Evolutionary conservation across 2,113 vertebrate species (phyloP), one percentile per base, ranked within the genome.

Genomic region (Macaca mulatta): DNA sequence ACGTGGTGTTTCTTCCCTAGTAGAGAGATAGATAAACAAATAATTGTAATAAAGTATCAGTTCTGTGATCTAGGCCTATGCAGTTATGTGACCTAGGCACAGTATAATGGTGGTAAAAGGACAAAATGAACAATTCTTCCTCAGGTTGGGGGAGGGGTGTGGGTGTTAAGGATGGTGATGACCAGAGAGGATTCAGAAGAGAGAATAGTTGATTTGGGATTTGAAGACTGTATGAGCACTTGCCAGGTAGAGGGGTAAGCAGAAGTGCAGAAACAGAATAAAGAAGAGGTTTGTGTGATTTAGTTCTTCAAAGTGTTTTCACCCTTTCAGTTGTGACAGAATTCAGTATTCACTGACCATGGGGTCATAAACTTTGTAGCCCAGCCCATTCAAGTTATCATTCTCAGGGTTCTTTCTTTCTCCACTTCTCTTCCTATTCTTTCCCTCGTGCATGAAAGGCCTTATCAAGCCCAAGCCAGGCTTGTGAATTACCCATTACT

Each of bases 71-170:
- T 18, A 50, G 9, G 35, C 48, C 10, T 9, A 48, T 50, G 20
- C 3, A 77, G 45, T 32, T 64, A 64, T 64, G 12, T 64, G 61
- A 64, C 61, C 12, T 64, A 32, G 61, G 61, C 61, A 64, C 61
- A 40, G 70, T 8, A 35, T 11, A 9, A 30, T 45, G 52, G 13
- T 43, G 12, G 59, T 55, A 38, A 69, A 59, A 74, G 52, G 6
- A 40, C 4, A 10, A 27, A 30, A 13, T 23, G 11, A 75, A 27
- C 1, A 43, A 11, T 79, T 84, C 45, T 12, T 57, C 61, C 61
- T 27, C 35, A 8, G 35, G 4, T 14, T 55, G 3, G 13, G 43
- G 18, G 35, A 22, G 18, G 32, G 30, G n/a, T 14, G 0, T 1
- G 0, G 1, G 1, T 30, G 4, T 57, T 17, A 27, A 20, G 69